These are phyloP conservation scores for Cepphus grylle DNA, from an alignment of 2,113 vertebrate genomes.

Conservation along the genomic window DNA sequence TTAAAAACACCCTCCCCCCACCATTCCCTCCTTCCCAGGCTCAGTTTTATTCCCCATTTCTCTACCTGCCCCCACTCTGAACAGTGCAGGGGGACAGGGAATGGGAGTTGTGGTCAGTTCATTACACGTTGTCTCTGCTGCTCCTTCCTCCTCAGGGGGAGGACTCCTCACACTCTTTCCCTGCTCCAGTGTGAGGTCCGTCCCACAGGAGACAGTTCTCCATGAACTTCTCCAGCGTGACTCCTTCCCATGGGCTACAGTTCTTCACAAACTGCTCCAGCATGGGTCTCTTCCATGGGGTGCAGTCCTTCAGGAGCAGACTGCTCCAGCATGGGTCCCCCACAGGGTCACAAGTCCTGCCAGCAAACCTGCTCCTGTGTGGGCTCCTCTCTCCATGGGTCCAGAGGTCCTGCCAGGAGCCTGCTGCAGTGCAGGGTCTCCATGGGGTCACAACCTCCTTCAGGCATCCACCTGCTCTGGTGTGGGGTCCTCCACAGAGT, in stretches of 20 bases:
- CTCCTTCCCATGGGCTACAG: not conserved
- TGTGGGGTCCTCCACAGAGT: not conserved
- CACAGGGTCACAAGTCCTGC: not conserved
- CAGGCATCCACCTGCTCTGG: not conserved
- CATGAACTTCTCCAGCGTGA: not conserved
- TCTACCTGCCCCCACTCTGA: not conserved
- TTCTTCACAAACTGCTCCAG: not conserved
- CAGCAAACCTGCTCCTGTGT: not conserved
- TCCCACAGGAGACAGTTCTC: not conserved
- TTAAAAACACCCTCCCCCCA: not conserved
- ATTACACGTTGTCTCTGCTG: not conserved
- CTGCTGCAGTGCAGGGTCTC: not conserved
- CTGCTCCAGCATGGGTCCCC: not conserved
- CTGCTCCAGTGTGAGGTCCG: not conserved
- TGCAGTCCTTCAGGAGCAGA: not conserved
- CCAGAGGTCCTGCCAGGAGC: not conserved
- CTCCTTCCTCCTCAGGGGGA: not conserved
- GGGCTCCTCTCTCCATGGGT: not conserved
- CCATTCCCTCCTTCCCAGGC: not conserved
- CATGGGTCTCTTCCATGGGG: not conserved
- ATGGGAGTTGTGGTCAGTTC: not conserved
- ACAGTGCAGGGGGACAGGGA: not conserved
- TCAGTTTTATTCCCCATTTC: not conserved
- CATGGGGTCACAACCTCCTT: not conserved
- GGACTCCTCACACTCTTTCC: not conserved